Base-by-base conservation (phyloP, 2,113 vertebrate species). In the Apeltes quadracus region DNA sequence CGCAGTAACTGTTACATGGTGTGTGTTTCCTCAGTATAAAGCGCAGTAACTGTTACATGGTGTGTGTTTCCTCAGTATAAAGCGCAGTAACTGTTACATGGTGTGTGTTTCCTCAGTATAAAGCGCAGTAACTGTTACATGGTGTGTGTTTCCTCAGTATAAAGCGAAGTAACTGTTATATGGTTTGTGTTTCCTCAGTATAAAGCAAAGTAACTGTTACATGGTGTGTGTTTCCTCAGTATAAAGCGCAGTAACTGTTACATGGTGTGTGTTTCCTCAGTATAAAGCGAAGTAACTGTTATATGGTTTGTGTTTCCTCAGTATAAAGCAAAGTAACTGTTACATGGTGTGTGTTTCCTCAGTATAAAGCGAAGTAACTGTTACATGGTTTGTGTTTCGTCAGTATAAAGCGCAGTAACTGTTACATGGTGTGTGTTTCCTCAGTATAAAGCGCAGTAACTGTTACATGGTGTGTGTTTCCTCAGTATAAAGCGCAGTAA, bases 211-310 rank as follows among this genome's bases (percentile, higher is more conserved):
- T 55, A 27, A 54, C 22, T n/a, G 23, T n/a, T 12, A 39, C 38
- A 51, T 67, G 32, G 29, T 34, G 12, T 77, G 15, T 43, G 39
- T 43, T 8, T 34, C 32, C 32, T 34, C 32, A 34, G 32, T 34
- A 34, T 34, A 34, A 34, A 34, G 32, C 32, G 6, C 3, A 34
- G 32, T 34, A 34, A 34, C 32, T 34, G 32, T 34, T 34, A 34
- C 32, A 34, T 0, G n/a, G 29, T 50, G 46, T 50, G 15, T 72
- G 12, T 64, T 56, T 36, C 16, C 72, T 0, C 57, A 97, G 96
- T 90, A 96, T 98, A 87, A 98, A 98, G 91, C 96, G 96, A 79
- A 98, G 97, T 93, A 99, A 97, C 93, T 98, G 97, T 90, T 98
- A 96, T 83, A 98, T 99, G 96, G 96, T 99, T 76, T 98, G 97